These are phyloP conservation scores for Drosophila virilis DNA, from an alignment of 1,140 invertebrate species.

Conservation along the genomic window DNA sequence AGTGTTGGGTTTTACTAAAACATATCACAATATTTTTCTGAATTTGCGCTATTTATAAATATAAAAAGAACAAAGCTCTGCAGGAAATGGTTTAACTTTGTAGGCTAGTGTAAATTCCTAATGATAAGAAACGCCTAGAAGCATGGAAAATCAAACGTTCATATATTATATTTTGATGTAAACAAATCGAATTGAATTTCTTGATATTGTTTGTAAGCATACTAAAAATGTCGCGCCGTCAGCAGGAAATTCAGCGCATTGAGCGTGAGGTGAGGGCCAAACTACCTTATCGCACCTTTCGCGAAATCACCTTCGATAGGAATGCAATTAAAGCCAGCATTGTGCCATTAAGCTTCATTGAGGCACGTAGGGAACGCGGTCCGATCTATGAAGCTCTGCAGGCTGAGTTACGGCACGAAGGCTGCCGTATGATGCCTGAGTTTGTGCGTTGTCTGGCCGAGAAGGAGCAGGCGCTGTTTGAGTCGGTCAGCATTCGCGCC, in stretches of 20 bases:
- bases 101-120: too few relatives aligned
- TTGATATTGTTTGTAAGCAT: neutral
- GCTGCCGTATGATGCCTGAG: slow-evolving; percentile 59
- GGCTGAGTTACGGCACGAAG: slow-evolving; percentile 56
- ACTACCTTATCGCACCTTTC: slow-evolving; percentile 59
- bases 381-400: slow-evolving; percentile 59
- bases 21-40: too few relatives aligned
- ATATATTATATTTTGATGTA: slow-evolving; percentile 3
- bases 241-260: slow-evolving; percentile 53
- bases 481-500: slow-evolving; percentile 57
- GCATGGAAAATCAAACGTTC: neutral
- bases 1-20: too few relatives aligned
- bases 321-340: slow-evolving; percentile 49
- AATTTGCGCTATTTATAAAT: too few relatives aligned
- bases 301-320: slow-evolving; percentile 64
- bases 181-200: neutral
- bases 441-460: slow-evolving; percentile 62
- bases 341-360: slow-evolving; percentile 31
- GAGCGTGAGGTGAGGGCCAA: slow-evolving; percentile 52
- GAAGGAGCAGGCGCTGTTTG: slow-evolving; percentile 60
- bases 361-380: slow-evolving; percentile 48
- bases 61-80: too few relatives aligned
- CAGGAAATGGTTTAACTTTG: too few relatives aligned
- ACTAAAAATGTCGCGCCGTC: slow-evolving; percentile 30
- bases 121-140: too few relatives aligned